Evolutionary conservation across 2,113 vertebrate species (phyloP).

Genomic region (Oxygymnocypris stewartii): DNA sequence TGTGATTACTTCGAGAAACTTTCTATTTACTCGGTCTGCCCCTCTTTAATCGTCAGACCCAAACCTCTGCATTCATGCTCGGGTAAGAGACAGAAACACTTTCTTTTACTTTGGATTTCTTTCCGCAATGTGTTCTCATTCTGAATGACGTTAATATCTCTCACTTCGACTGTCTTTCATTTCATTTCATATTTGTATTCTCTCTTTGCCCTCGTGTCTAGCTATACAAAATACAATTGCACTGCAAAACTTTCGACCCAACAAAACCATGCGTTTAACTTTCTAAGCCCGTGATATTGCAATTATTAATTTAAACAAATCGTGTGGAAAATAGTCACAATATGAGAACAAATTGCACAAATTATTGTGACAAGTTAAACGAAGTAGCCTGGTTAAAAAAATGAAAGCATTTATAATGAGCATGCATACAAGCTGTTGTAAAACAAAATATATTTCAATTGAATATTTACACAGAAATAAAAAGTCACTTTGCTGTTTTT

Average conservation of each 20-base stretch:
- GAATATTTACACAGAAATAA: background rate
- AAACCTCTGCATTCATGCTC: constrained; percentile 92
- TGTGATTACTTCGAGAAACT: constrained; percentile 98
- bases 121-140: background rate
- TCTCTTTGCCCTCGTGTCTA: background rate
- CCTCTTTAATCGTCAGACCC: constrained; percentile 89
- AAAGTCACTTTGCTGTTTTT: too few relatives aligned
- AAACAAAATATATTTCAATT: too few relatives aligned
- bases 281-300: background rate
- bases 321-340: background rate
- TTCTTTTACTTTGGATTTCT: background rate
- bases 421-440: too few relatives aligned
- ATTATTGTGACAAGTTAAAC: background rate
- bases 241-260: background rate
- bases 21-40: constrained; percentile 90
- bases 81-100: constrained; percentile 78
- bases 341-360: background rate
- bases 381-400: background rate
- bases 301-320: background rate
- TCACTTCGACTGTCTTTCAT: background rate
- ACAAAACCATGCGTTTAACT: background rate
- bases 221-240: background rate
- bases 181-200: background rate
- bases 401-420: background rate
- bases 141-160: background rate